Evolutionary conservation across 2,113 vertebrate genomes (phyloP).

Genomic region (Pygoscelis antarcticus): DNA sequence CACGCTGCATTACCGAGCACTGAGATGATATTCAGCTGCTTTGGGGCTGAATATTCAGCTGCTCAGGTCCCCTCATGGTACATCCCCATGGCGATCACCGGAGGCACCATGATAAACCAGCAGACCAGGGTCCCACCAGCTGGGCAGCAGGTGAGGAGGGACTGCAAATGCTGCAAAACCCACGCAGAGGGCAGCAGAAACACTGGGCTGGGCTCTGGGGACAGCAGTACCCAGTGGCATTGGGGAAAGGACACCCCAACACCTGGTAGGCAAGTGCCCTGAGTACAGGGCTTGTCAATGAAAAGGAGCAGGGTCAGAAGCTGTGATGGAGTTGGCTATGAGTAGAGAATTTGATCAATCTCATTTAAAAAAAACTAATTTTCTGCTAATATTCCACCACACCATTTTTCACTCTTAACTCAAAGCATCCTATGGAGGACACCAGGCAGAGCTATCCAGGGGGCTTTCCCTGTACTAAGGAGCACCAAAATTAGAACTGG

Average conservation of each 20-base stretch:
- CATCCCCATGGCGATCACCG: neutral
- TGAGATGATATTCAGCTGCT: neutral
- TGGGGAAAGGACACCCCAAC: neutral
- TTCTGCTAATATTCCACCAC: neutral
- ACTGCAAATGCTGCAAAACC: neutral
- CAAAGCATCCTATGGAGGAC: neutral
- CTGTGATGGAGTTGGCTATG: neutral
- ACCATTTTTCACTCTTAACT: neutral
- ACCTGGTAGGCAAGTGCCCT: fast-evolving
- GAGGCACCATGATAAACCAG: neutral
- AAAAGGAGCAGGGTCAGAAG: fast-evolving
- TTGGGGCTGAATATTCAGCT: neutral
- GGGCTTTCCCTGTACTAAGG: neutral
- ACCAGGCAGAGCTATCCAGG: neutral
- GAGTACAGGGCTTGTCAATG: neutral
- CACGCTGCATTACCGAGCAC: fast-evolving
- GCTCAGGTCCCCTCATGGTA: neutral
- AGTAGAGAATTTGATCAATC: neutral
- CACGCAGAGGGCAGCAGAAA: fast-evolving
- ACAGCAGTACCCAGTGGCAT: neutral
- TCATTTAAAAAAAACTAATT: neutral
- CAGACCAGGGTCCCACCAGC: neutral
- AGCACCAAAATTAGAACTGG: neutral
- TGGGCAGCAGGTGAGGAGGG: neutral
- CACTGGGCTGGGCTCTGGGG: too few species aligned